phyloP scores from a whole-genome alignment of 92 coral and sea anemone genomes.

The Paramuricea clavata region DNA sequence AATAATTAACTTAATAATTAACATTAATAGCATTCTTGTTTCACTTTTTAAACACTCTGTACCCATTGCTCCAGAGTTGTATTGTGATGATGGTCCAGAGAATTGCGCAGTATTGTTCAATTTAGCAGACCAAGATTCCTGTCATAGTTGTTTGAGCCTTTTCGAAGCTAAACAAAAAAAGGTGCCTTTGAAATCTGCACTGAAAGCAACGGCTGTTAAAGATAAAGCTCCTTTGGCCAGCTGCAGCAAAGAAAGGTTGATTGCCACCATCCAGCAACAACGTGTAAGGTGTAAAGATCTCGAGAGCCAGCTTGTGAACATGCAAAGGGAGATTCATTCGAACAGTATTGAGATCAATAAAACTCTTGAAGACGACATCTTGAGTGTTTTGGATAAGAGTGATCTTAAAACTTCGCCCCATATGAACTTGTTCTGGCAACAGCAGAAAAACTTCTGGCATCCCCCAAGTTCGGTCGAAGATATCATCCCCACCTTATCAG shows the following conservation, averaged over 20 bases:
- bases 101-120: not conserved
- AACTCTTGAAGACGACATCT: slow-evolving; percentile 57
- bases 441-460: too few species aligned
- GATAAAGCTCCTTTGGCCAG: slow-evolving; percentile 59
- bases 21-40: too few species aligned
- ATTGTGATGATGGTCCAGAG: slow-evolving; percentile 14
- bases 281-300: slow-evolving; percentile 70
- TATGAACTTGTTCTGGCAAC: slow-evolving; percentile 55
- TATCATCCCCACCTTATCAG: too few species aligned
- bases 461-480: too few species aligned
- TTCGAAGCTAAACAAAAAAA: not conserved
- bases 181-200: too few species aligned
- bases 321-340: slow-evolving; percentile 57
- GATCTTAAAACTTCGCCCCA: slow-evolving; percentile 42
- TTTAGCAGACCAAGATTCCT: not conserved
- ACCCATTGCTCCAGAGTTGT: not conserved
- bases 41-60: not conserved
- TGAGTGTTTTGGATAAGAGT: slow-evolving; percentile 36
- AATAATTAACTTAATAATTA: too few species aligned
- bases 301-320: slow-evolving; percentile 55
- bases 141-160: not conserved
- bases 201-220: slow-evolving; percentile 53
- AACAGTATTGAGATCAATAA: slow-evolving; percentile 56
- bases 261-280: slow-evolving; percentile 69
- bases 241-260: slow-evolving; percentile 64